These are phyloP conservation scores for Colaptes auratus DNA, from an alignment of 2,113 vertebrate genomes.

Conservation along the genomic window DNA sequence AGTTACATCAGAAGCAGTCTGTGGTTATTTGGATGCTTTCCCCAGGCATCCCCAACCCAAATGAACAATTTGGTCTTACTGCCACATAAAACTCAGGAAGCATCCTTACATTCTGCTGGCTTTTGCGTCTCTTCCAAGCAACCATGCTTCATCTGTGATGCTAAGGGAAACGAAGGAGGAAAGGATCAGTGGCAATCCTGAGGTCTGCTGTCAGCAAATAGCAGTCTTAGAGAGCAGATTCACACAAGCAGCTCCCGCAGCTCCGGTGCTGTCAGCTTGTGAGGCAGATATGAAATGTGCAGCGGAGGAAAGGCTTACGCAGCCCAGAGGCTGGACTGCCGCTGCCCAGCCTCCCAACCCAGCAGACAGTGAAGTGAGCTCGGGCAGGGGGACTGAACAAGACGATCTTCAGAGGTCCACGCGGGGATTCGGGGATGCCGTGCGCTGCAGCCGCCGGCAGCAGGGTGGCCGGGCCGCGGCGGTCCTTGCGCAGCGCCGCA, in stretches of 20 bases:
- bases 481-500: neutral
- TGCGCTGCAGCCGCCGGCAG: no score
- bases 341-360: conserved; percentile 42
- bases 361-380: conserved; percentile 63
- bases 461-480: no score
- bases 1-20: neutral
- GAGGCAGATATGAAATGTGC: conserved; percentile 1
- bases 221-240: neutral
- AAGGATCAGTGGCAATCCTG: neutral
- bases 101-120: conserved; percentile 83
- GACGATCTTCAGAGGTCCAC: no score
- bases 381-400: no score
- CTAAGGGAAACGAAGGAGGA: conserved; percentile 58
- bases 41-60: neutral
- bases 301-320: conserved; percentile 56
- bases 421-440: no score
- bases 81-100: conserved; percentile 26
- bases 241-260: neutral
- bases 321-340: conserved; percentile 50
- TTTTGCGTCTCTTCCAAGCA: conserved; percentile 88
- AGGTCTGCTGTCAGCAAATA: conserved; percentile 28
- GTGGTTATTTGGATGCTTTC: conserved; percentile 11
- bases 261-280: neutral
- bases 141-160: conserved; percentile 73
- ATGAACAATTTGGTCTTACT: neutral